These are phyloP conservation scores for Chaetorhynchus papuensis DNA, from an alignment of 2,113 vertebrate species.

Conservation along the genomic window DNA sequence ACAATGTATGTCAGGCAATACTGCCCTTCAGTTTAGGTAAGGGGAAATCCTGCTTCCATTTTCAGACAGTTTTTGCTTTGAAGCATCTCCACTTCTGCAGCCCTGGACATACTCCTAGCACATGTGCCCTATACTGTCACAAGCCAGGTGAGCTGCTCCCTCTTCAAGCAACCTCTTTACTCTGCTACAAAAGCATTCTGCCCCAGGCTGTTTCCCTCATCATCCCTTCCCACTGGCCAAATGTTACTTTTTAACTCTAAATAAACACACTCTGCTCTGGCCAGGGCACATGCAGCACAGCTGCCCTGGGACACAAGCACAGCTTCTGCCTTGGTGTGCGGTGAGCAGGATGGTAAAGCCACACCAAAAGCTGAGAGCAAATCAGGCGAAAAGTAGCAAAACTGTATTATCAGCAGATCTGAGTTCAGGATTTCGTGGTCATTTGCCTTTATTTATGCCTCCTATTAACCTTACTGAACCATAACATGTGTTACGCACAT, in stretches of 20 bases:
- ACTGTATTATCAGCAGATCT: not conserved
- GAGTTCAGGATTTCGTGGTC: slow-evolving; percentile 30
- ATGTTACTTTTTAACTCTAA: not conserved
- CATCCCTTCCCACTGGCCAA: not conserved
- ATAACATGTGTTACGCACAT: not conserved
- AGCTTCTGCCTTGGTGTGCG: fast-evolving
- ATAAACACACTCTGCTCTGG: not conserved
- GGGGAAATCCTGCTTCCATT: not conserved
- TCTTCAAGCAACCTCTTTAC: not conserved
- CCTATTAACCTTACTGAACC: not conserved
- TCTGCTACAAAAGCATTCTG: not conserved
- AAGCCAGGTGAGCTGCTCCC: not conserved
- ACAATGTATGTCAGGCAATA: not conserved
- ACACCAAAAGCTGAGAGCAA: not conserved
- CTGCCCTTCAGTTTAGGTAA: not conserved
- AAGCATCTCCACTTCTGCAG: not conserved
- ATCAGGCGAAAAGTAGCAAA: not conserved
- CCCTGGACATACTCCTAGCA: not conserved
- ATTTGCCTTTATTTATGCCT: slow-evolving; percentile 38
- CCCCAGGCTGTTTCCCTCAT: not conserved
- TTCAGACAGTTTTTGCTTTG: not conserved
- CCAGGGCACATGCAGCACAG: not conserved
- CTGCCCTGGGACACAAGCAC: not conserved
- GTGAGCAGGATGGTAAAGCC: not conserved
- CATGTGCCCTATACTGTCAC: not conserved